phyloP scores from a whole-genome alignment of 2,113 vertebrate genomes.

The Casuarius casuarius region DNA sequence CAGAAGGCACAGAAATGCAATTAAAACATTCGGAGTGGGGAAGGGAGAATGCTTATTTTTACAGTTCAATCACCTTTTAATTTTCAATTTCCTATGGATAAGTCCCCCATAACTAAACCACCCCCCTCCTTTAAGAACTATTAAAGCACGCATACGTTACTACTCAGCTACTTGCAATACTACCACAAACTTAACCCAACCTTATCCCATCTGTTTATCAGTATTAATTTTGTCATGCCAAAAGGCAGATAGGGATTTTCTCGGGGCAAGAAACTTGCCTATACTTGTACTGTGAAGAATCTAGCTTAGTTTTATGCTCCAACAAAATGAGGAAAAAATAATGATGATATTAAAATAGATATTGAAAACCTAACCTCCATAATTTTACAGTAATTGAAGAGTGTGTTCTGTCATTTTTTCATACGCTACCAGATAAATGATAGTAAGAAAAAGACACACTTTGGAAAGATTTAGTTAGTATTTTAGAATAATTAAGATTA shows the following conservation, averaged over 20 bases:
- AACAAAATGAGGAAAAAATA: not conserved
- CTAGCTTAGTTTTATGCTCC: not conserved
- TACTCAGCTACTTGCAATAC: not conserved
- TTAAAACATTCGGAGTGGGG: not conserved
- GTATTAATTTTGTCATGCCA: not conserved
- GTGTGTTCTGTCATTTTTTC: not conserved
- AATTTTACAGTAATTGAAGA: not conserved
- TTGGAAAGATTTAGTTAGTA: slow-evolving; percentile 9
- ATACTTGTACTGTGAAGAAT: not conserved
- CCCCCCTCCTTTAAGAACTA: not conserved
- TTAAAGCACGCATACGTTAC: not conserved
- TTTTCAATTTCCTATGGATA: not conserved
- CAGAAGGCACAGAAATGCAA: rapidly evolving
- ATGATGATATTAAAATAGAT: not conserved
- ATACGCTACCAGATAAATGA: not conserved
- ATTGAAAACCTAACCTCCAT: not conserved
- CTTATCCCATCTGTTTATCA: not conserved
- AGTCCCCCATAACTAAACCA: not conserved
- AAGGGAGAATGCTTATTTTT: not conserved
- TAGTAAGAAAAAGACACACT: slow-evolving; percentile 9
- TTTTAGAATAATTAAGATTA: slow-evolving; percentile 64
- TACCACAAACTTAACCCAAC: not conserved
- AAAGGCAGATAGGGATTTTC: not conserved
- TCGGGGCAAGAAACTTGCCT: not conserved
- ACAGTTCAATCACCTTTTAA: not conserved